Percentiles rank a stretch among this genome's conserved stretches.
These are phyloP conservation scores for Lasioglossum vierecki DNA, from an alignment of 2,888 invertebrate species.

Conservation along the genomic window DNA sequence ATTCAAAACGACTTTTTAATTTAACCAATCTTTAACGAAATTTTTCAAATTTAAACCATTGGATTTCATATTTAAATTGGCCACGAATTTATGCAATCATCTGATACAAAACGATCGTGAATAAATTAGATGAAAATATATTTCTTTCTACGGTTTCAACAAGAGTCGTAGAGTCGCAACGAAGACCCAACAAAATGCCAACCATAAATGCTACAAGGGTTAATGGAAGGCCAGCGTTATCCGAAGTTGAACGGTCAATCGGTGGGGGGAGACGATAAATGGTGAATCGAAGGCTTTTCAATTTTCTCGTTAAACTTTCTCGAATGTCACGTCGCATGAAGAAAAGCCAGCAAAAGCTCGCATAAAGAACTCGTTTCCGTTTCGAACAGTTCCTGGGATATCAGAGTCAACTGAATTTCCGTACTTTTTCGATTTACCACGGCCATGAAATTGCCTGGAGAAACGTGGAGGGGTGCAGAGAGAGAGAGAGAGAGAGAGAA, in stretches of 20 bases:
- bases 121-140: no score
- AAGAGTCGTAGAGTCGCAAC: no score
- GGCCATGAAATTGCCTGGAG: constrained; percentile 9
- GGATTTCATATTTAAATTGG: no score
- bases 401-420: constrained; percentile 8
- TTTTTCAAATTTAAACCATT: no score
- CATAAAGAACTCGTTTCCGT: constrained; percentile 28
- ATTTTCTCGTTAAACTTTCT: constrained; percentile 5
- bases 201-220: no score
- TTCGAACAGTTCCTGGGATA: background rate
- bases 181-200: no score
- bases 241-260: background rate
- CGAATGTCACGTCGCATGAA: constrained; percentile 2
- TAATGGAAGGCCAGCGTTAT: background rate
- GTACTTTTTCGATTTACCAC: constrained; percentile 12
- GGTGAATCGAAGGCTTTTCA: constrained; percentile 8
- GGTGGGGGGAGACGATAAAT: background rate
- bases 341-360: constrained; percentile 8
- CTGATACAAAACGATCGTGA: no score
- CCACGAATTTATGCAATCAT: no score
- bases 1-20: no score
- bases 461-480: background rate
- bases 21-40: no score
- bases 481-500: no score
- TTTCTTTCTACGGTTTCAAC: no score